phyloP scores from a whole-genome alignment of 2,113 vertebrate species.

The Hylia prasina region DNA sequence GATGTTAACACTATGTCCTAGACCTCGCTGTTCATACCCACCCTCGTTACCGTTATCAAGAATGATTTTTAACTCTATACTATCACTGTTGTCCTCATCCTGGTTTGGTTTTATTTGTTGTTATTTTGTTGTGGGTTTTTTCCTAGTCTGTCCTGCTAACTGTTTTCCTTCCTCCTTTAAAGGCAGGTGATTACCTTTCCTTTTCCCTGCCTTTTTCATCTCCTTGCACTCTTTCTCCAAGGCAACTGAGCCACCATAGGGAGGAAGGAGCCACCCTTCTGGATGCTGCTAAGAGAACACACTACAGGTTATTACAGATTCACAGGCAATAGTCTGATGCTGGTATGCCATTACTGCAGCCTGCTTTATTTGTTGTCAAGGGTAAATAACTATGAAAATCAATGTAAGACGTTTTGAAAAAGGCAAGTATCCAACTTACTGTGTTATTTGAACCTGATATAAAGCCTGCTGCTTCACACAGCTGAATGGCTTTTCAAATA shows the following conservation, averaged over 20 bases:
- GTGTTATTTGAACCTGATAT: not conserved
- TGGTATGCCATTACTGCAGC: not conserved
- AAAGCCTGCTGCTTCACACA: not conserved
- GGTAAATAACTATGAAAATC: not conserved
- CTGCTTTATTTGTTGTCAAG: not conserved
- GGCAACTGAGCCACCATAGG: accelerated
- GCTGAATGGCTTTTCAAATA: not conserved
- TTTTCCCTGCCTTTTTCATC: not conserved
- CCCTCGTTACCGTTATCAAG: too few relatives aligned
- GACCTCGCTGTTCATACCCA: too few relatives aligned
- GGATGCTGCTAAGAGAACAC: not conserved
- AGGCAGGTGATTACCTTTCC: not conserved
- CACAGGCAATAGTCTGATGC: not conserved
- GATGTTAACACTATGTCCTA: too few relatives aligned
- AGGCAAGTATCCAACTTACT: not conserved
- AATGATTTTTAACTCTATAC: too few relatives aligned
- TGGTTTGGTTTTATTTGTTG: accelerated
- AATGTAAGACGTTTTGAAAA: not conserved
- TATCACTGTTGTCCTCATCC: not conserved
- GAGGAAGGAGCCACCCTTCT: not conserved
- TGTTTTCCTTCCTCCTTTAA: not conserved
- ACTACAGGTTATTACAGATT: too few relatives aligned
- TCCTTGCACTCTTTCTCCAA: not conserved
- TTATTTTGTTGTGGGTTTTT: not conserved
- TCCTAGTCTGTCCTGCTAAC: not conserved